Base-by-base conservation (phyloP, 1,140 invertebrate genomes). In the Lepidurus packardi region DNA sequence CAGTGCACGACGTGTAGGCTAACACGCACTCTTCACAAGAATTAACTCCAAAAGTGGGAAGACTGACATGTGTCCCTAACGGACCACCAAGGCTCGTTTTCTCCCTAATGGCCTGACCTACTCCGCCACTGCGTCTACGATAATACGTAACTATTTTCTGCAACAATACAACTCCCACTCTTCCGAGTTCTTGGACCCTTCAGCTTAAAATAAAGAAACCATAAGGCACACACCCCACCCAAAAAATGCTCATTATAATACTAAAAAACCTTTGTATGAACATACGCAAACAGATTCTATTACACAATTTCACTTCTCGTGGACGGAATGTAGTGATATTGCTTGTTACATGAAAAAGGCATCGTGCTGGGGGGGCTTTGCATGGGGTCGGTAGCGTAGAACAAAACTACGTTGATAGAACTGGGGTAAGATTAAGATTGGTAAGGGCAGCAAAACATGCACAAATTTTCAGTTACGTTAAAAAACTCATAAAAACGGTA, bases 221-320 rank as follows among this genome's bases (percentile, higher is more conserved):
- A 34, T 34, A 34, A 34, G 34, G 34, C 34, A 34, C 34, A 34
- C 2, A 34, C 34, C 34, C 34, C 34, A 34, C 34, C 34, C 34
- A 34, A 34, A 34, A 34, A 47, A 47, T 47, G 45, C 16, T 10
- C 16, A 16, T 47, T 47, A 10, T 65, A n/a, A n/a, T 16, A n/a
- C 53, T 65, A 65, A 65, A 13, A 65, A 9, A 11, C 21, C 21
- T 65, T 65, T 65, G 53, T 16, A 65, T n/a, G 53, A 65, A 13
- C 53, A 65, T 65, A 65, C 53, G 21, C 34, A 65, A 65, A 65
- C n/a, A 65, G 53, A 65, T 65, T 65, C 53, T 65, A 65, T 65
- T 65, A 65, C 53, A 65, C 16, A 65, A 65, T 65, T 65, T 65
- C 16, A n/a, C 53, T 47, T 47, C 53, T 65, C 7, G 53, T 21